A percentile compares a stretch with the other conserved stretches of the same genome.
Conservation (phyloP, 2,113 vertebrate genomes). For the human region DNA sequence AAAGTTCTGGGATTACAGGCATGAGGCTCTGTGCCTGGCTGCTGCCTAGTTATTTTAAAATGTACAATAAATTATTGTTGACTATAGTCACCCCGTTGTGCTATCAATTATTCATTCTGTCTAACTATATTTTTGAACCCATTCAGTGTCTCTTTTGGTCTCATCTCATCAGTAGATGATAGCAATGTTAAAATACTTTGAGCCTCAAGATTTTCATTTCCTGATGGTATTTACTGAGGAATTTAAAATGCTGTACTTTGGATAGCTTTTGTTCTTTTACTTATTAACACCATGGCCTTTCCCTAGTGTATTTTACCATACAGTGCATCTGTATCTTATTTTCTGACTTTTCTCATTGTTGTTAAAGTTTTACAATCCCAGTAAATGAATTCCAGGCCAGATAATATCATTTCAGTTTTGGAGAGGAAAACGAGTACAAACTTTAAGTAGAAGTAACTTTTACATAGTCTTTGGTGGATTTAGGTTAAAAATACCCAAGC, state of each 20-base stretch:
- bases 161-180: conserved; percentile 5
- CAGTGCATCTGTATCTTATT: conserved; percentile 17
- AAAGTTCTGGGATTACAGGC: too few species aligned
- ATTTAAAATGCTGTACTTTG: not conserved
- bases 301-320: not conserved
- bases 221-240: not conserved
- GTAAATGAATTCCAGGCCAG: conserved; percentile 42
- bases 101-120: too few species aligned
- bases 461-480: conserved; percentile 26
- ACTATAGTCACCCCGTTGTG: too few species aligned
- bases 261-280: conserved; percentile 14
- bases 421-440: conserved; percentile 2
- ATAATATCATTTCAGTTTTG: conserved; percentile 18
- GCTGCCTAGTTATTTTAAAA: too few species aligned
- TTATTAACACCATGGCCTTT: not conserved
- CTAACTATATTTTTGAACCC: too few species aligned
- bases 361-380: conserved; percentile 33
- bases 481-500: conserved; percentile 45
- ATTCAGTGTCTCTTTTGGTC: not conserved
- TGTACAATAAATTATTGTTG: too few species aligned
- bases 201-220: conserved; percentile 12
- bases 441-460: conserved; percentile 43
- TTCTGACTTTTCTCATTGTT: conserved; percentile 26
- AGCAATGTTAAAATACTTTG: not conserved
- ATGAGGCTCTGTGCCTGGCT: too few species aligned